Evolutionary conservation across 2,797 vertebrate genomes (phyloP).

Genomic region (Anniella stebbinsi): DNA sequence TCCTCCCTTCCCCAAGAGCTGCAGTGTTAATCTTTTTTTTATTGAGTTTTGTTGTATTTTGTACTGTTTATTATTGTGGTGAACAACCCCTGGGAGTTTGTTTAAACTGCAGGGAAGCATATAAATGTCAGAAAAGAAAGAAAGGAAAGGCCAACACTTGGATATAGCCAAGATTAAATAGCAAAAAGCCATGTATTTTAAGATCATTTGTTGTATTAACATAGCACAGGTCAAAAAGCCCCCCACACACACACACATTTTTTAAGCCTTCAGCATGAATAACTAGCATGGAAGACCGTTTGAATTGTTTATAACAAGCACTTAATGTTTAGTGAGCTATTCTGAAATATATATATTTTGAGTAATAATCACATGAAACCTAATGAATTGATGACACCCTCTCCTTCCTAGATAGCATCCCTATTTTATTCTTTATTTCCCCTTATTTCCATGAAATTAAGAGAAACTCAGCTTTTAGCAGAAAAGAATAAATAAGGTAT

Average conservation of each 20-base stretch:
- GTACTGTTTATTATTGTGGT: background rate
- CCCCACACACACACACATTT: background rate
- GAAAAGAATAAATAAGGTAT: no score
- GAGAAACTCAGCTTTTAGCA: background rate
- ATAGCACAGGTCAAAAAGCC: background rate
- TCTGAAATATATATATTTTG: background rate
- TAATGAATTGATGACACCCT: no score
- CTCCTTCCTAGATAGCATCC: background rate
- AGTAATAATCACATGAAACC: background rate
- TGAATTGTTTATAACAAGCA: background rate
- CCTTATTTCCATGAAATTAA: background rate
- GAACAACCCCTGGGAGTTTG: background rate
- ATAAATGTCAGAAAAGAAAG: background rate
- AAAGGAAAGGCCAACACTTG: background rate
- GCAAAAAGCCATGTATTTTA: background rate
- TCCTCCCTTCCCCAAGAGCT: background rate
- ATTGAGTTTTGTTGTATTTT: background rate
- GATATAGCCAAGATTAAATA: background rate
- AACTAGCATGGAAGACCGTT: background rate
- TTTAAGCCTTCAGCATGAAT: background rate
- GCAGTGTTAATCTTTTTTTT: background rate
- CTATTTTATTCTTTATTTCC: background rate
- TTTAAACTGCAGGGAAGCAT: background rate
- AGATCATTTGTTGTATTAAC: background rate
- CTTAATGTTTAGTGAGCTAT: background rate